Percentiles rank a stretch among this genome's conserved stretches.
Conservation (phyloP, 2,797 vertebrate genomes). For the Threskiornis aethiopicus region DNA sequence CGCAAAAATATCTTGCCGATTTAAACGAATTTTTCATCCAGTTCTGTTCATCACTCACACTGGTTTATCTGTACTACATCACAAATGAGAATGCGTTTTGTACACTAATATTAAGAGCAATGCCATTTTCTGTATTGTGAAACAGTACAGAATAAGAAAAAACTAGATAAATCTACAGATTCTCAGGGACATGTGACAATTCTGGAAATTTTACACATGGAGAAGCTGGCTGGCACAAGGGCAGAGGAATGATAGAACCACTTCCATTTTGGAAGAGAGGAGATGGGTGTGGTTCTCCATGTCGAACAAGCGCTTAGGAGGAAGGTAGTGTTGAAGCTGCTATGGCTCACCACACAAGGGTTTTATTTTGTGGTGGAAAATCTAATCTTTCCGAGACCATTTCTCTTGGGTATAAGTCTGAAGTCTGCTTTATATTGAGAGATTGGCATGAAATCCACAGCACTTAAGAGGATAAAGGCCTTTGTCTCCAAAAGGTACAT, state of each 20-base stretch:
- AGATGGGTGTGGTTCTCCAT: background rate
- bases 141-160: background rate
- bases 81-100: background rate
- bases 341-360: background rate
- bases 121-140: background rate
- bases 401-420: constrained; percentile 24
- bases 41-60: fast-evolving
- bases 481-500: constrained; percentile 49
- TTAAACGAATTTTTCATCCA: background rate
- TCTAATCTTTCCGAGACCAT: constrained; percentile 3
- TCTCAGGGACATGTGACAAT: background rate
- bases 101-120: fast-evolving
- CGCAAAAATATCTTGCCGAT: background rate
- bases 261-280: background rate
- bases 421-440: constrained; percentile 53
- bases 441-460: constrained; percentile 56
- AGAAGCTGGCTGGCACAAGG: background rate
- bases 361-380: constrained; percentile 42
- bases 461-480: constrained; percentile 46
- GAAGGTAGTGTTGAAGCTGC: background rate
- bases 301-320: background rate
- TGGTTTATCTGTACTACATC: background rate
- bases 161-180: background rate
- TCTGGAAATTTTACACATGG: background rate
- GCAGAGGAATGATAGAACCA: background rate